These are phyloP conservation scores for Salticus scenicus DNA, from an alignment of 2,888 invertebrate genomes.

Conservation along the genomic window DNA sequence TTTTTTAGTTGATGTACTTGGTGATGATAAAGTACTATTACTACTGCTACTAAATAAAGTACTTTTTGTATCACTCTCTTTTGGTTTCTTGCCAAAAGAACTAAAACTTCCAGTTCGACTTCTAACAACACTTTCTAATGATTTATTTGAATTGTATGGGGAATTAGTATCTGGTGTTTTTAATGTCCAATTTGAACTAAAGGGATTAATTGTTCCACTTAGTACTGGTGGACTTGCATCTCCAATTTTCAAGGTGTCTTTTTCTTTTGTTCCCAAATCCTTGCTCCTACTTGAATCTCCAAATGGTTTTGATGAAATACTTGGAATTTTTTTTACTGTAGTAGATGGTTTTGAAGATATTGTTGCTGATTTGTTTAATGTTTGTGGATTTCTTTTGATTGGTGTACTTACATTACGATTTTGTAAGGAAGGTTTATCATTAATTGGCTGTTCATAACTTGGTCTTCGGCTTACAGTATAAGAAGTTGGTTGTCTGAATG, in stretches of 20 bases:
- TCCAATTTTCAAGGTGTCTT: slow-evolving; percentile 36
- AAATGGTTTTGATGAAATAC: slow-evolving; percentile 14
- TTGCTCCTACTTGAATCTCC: slow-evolving; percentile 10
- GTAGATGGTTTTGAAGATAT: neutral
- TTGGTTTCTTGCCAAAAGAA: slow-evolving; percentile 43
- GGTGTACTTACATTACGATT: neutral
- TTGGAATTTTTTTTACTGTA: slow-evolving; percentile 22
- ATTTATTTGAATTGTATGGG: neutral
- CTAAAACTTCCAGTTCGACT: slow-evolving; percentile 51
- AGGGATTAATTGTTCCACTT: slow-evolving; percentile 28
- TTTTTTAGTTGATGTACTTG: slow-evolving; percentile 33
- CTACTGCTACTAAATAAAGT: neutral
- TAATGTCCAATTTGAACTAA: slow-evolving; percentile 36
- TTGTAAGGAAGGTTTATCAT: slow-evolving; percentile 5
- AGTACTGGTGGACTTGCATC: slow-evolving; percentile 44
- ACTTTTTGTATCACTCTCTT: slow-evolving; percentile 29
- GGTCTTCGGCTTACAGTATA: slow-evolving; percentile 25
- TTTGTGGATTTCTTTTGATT: slow-evolving; percentile 7
- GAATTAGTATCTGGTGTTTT: slow-evolving; percentile 5
- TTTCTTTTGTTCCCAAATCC: neutral
- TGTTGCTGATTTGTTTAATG: slow-evolving; percentile 1
- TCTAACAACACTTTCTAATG: neutral
- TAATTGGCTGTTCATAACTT: slow-evolving; percentile 13
- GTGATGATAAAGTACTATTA: neutral
- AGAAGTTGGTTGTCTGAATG: slow-evolving; percentile 7